These are phyloP conservation scores for Megamerina dolium DNA, from an alignment of 2,888 invertebrate species.

Conservation along the genomic window DNA sequence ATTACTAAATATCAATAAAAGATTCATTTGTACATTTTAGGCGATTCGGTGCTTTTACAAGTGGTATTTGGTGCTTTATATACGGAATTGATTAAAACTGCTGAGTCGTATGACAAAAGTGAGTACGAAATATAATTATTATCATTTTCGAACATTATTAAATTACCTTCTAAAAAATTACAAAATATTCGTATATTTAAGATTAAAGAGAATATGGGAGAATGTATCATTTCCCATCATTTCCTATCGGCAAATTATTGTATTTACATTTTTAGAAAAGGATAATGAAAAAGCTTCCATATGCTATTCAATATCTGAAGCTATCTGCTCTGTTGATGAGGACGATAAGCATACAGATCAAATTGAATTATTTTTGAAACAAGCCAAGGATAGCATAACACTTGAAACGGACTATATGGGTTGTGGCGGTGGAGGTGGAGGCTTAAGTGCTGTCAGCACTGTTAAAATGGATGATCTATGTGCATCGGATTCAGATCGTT, in stretches of 20 bases:
- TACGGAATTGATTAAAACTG: slow-evolving; percentile 56
- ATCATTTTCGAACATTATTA: neutral
- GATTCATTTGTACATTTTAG: slow-evolving; percentile 20
- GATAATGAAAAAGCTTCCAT: slow-evolving; percentile 51
- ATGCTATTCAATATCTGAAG: slow-evolving; percentile 69
- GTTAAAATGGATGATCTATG: slow-evolving; percentile 42
- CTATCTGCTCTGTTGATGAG: slow-evolving; percentile 72
- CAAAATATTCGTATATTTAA: too few relatives aligned
- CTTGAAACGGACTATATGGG: slow-evolving; percentile 36
- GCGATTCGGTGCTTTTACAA: slow-evolving; percentile 65
- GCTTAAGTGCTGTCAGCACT: slow-evolving; percentile 42
- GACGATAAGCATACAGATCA: slow-evolving; percentile 73
- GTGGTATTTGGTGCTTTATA: slow-evolving; percentile 64
- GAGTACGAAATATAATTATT: slow-evolving; percentile 5
- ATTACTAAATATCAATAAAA: neutral
- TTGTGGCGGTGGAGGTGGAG: slow-evolving; percentile 23
- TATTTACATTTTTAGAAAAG: slow-evolving; percentile 20
- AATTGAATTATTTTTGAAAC: slow-evolving; percentile 59
- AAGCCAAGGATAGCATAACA: slow-evolving; percentile 53
- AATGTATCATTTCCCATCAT: neutral
- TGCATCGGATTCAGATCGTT: slow-evolving; percentile 34
- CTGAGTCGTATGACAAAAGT: slow-evolving; percentile 37
- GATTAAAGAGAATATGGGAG: too few relatives aligned
- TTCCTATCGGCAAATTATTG: neutral
- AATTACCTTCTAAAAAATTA: neutral